Base-by-base conservation (phyloP, 2,113 vertebrate genomes). In the Platichthys stellatus region DNA sequence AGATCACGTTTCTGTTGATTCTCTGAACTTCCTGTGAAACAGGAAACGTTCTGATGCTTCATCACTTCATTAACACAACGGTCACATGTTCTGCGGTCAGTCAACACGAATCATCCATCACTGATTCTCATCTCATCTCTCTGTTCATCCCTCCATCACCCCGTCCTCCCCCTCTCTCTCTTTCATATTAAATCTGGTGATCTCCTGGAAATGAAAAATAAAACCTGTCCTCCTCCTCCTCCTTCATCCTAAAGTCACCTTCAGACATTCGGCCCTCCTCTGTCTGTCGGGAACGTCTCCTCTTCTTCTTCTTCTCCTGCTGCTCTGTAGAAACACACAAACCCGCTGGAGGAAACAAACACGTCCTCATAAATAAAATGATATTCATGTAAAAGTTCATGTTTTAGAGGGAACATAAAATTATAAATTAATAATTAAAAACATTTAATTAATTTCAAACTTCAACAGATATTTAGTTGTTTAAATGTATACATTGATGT, bases 161-260 rank as follows among this genome's bases (percentile, higher is more conserved):
- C 69, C 24, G 13, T 28, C 53, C 11, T 23, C 53, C 6, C 56
- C 43, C 21, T 53, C 64, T 24, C 53, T 28, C 76, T 20, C 59
- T 35, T 73, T 58, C 82, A 88, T 92, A 91, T 93, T 91, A 93
- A 92, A 93, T 86, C 88, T 78, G 80, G 72, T 88, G 90, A 92
- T 94, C 92, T 90, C 91, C 82, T 91, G 88, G 90, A 94, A 93
- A 93, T 94, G 89, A 93, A 92, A 92, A 88, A 83, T 83, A 86
- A 92, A 92, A 90, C 90, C 91, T 92, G 83, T 86, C 80, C 85
- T 85, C 80, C 81, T 71, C 72, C 61, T 79, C 67, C 47, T 76
- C 74, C 65, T 80, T 70, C 74, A 63, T 88, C 68, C 80, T 84
- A 88, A 91, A 91, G 92, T 93, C 92, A 94, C 93, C 92, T 94